Percentiles rank a stretch among this genome's conserved stretches.
Conservation (phyloP, 2,888 invertebrate genomes). For the Oxyteleia sp. region DNA sequence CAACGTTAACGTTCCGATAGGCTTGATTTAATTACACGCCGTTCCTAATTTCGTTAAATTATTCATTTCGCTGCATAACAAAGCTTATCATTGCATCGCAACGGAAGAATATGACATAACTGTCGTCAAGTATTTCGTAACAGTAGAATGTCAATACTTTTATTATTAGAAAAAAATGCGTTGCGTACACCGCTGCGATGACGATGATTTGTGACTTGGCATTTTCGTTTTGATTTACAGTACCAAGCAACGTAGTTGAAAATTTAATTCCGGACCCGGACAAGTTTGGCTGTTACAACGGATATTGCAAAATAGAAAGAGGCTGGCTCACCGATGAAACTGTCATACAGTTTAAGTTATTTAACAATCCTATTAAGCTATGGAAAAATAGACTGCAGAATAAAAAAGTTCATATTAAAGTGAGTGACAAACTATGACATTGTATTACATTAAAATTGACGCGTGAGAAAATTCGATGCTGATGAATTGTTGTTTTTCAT, state of each 20-base stretch:
- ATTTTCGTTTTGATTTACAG: conserved; percentile 76
- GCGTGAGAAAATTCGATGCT: no score
- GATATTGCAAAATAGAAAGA: conserved; percentile 90
- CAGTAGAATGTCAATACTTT: no score
- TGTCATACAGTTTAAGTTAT: conserved; percentile 94
- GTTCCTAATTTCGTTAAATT: no score
- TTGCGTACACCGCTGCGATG: background rate
- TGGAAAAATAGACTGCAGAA: conserved; percentile 92
- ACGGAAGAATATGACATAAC: background rate
- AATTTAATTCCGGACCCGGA: conserved; percentile 88
- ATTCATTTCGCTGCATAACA: no score
- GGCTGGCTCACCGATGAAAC: conserved; percentile 96
- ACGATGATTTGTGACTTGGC: background rate
- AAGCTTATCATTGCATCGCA: background rate
- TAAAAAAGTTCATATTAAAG: conserved; percentile 91
- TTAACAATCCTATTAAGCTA: conserved; percentile 93
- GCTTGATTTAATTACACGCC: no score
- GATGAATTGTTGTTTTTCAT: conserved; percentile 37
- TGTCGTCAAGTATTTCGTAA: background rate
- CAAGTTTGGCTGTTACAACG: conserved; percentile 91
- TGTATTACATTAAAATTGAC: no score
- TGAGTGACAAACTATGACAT: no score
- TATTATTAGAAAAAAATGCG: no score
- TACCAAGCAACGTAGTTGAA: conserved; percentile 81
- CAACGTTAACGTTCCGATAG: no score